Conservation (phyloP, 2,113 vertebrate species). For the Poeciliopsis retropinna region DNA sequence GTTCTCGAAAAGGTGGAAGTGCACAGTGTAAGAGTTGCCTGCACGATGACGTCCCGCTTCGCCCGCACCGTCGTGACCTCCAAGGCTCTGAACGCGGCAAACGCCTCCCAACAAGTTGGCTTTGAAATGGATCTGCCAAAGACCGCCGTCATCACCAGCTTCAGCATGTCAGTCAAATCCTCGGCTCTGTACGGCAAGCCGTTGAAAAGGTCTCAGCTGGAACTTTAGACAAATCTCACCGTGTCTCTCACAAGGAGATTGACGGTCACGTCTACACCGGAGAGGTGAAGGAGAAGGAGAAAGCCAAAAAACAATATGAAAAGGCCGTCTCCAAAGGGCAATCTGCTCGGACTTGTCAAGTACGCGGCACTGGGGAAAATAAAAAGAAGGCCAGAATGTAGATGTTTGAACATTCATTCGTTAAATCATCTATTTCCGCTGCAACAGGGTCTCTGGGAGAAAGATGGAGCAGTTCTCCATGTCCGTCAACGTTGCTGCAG, state of each 20-base stretch:
- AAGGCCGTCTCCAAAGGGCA: slow-evolving; percentile 88
- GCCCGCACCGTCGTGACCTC: slow-evolving; percentile 92
- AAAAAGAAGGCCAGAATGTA: too few relatives aligned
- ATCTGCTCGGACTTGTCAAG: slow-evolving; percentile 89
- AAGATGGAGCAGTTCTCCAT: slow-evolving; percentile 93
- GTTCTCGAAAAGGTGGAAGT: slow-evolving; percentile 62
- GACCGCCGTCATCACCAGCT: slow-evolving; percentile 94
- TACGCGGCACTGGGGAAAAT: slow-evolving; percentile 61
- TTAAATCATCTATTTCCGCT: neutral
- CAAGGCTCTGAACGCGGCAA: slow-evolving; percentile 85
- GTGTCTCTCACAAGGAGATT: slow-evolving; percentile 80
- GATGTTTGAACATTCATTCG: neutral
- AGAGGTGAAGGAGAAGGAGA: slow-evolving; percentile 89
- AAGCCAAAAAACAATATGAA: slow-evolving; percentile 89
- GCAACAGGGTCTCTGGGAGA: slow-evolving; percentile 82
- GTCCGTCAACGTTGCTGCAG: slow-evolving; percentile 85
- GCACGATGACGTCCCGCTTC: slow-evolving; percentile 88
- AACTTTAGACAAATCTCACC: slow-evolving; percentile 74
- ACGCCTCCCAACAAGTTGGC: slow-evolving; percentile 83
- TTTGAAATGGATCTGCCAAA: slow-evolving; percentile 94
- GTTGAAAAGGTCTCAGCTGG: slow-evolving; percentile 54
- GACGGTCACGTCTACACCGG: slow-evolving; percentile 84
- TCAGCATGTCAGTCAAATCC: slow-evolving; percentile 86
- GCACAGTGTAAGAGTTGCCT: slow-evolving; percentile 84
- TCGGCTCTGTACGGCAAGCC: neutral